Conservation (phyloP, 2,888 invertebrate species). For the Pachycephus smyrnensis region DNA sequence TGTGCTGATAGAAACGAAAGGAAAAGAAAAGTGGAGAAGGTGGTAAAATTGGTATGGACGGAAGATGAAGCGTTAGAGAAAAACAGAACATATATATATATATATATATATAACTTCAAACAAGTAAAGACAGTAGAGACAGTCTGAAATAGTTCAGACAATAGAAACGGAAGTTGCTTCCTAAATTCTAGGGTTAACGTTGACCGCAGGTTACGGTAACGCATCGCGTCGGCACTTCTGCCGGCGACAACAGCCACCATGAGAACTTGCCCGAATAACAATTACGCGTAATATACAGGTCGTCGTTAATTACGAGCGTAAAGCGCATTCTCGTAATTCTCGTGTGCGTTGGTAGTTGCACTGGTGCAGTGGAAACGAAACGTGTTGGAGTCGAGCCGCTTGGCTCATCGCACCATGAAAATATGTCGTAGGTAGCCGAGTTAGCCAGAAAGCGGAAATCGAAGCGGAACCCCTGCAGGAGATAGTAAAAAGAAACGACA, state of each 20-base stretch:
- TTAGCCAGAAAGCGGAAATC: slow-evolving; percentile 40
- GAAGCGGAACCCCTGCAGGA: slow-evolving; percentile 19
- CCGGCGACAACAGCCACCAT: neutral
- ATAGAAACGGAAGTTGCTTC: neutral
- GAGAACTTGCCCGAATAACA: neutral
- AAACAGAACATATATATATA: no score
- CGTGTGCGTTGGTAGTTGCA: neutral
- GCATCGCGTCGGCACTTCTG: neutral
- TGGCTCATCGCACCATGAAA: neutral
- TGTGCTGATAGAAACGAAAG: neutral
- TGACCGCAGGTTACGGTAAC: neutral
- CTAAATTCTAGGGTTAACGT: neutral
- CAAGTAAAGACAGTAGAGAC: neutral
- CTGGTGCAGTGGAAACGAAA: neutral
- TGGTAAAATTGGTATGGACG: neutral
- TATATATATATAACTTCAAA: no score
- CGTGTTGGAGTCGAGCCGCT: neutral
- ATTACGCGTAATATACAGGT: neutral
- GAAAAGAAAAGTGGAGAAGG: neutral
- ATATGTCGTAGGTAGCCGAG: slow-evolving; percentile 3
- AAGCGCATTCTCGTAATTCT: neutral
- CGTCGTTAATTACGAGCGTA: neutral
- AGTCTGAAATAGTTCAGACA: neutral
- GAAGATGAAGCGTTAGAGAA: no score
- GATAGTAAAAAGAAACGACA: neutral